Conservation (phyloP, 2,888 invertebrate genomes). For the Agonopterix subpropinquella region DNA sequence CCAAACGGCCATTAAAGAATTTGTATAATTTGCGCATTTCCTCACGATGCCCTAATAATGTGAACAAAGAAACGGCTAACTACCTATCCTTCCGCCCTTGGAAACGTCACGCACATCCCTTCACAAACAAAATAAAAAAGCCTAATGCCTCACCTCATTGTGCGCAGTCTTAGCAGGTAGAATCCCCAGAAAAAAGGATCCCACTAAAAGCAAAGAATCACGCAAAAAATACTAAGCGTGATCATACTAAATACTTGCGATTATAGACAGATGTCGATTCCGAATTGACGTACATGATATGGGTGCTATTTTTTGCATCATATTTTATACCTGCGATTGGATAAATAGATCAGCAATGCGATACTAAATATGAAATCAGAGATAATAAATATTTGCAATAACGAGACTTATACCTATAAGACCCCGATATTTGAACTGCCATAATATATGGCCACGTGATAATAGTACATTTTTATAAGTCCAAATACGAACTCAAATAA, state of each 20-base stretch:
- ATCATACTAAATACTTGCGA: constrained; percentile 53
- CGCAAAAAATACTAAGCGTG: constrained; percentile 61
- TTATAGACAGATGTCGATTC: constrained; percentile 63
- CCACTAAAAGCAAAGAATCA: constrained; percentile 35
- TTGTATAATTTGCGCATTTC: constrained; percentile 57
- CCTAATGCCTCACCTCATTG: constrained; percentile 43
- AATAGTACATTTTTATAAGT: too few species aligned
- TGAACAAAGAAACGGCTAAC: constrained; percentile 47
- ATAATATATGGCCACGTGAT: too few species aligned
- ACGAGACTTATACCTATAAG: too few species aligned
- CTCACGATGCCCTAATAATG: constrained; percentile 51
- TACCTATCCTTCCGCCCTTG: constrained; percentile 69
- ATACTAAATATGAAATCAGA: too few species aligned
- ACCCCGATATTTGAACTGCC: too few species aligned
- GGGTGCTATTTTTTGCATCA: constrained; percentile 33
- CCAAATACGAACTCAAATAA: too few species aligned
- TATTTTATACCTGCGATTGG: too few species aligned
- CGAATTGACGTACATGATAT: constrained; percentile 43
- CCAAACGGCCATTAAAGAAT: constrained; percentile 21
- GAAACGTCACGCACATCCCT: constrained; percentile 67
- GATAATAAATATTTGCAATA: too few species aligned
- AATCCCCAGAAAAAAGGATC: constrained; percentile 35
- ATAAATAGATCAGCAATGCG: too few species aligned
- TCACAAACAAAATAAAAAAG: constrained; percentile 50
- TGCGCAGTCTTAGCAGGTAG: constrained; percentile 60